A percentile compares a stretch with the other conserved stretches of the same genome.
Evolutionary conservation across 2,888 invertebrate genomes (phyloP).

Genomic region (Alcis repandata): DNA sequence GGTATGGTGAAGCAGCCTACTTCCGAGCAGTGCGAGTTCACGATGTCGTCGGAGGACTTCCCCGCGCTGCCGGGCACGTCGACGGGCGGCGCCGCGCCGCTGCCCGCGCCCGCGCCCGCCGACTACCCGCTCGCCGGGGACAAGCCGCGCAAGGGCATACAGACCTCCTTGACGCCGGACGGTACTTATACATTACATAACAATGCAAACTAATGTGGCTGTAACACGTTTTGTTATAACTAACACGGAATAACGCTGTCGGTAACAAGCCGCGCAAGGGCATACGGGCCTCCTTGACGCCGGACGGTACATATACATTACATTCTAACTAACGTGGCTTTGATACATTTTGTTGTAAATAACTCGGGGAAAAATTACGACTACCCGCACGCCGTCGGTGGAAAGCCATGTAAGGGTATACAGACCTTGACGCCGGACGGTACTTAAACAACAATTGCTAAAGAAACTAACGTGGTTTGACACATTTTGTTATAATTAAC

Average conservation of each 20-base stretch:
- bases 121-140: conserved; percentile 59
- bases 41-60: conserved; percentile 99
- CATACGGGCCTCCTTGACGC: conserved; percentile 93
- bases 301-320: conserved; percentile 91
- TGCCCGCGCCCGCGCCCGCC: conserved; percentile 79
- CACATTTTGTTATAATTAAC: too few relatives aligned
- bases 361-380: too few relatives aligned
- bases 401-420: conserved; percentile 88
- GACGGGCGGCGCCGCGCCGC: conserved; percentile 81
- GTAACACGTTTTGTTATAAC: too few relatives aligned
- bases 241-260: too few relatives aligned
- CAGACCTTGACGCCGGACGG: conserved; percentile 95
- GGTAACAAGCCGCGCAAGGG: conserved; percentile 83
- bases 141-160: conserved; percentile 89
- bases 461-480: too few relatives aligned
- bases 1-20: conserved; percentile 98
- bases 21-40: conserved; percentile 96
- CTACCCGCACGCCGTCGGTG: too few relatives aligned
- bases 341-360: too few relatives aligned
- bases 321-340: too few relatives aligned
- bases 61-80: conserved; percentile 99
- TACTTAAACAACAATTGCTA: too few relatives aligned
- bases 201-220: too few relatives aligned
- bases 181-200: conserved; percentile 87
- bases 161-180: conserved; percentile 93